Conservation (phyloP, 2,113 vertebrate species). For the Marmota flaviventris region DNA sequence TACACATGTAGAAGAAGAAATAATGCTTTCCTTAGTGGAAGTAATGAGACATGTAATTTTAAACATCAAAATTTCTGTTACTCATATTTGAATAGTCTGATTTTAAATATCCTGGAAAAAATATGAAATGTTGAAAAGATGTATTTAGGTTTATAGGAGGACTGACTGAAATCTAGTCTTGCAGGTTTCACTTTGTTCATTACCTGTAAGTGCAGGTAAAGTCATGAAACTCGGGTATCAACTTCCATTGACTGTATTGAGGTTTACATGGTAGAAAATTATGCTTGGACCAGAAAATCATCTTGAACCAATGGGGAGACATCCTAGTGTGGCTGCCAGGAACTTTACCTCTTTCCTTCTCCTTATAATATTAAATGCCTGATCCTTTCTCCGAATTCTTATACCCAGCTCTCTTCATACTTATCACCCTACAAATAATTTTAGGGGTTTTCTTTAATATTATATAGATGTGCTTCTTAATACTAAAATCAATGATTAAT, state of each 20-base stretch:
- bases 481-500: not conserved
- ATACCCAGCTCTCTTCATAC: not conserved
- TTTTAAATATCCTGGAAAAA: not conserved
- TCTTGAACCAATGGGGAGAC: not conserved
- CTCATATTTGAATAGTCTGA: not conserved
- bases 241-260: not conserved
- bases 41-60: not conserved
- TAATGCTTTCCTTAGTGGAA: not conserved
- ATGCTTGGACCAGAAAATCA: too few species aligned
- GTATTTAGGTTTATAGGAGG: not conserved
- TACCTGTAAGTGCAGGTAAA: not conserved
- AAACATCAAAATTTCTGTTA: not conserved
- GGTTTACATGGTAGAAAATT: not conserved
- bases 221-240: not conserved
- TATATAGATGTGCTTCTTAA: not conserved
- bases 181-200: not conserved
- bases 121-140: not conserved
- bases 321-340: not conserved
- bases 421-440: not conserved
- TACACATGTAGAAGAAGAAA: not conserved
- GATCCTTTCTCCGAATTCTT: not conserved
- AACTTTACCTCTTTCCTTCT: not conserved
- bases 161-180: not conserved
- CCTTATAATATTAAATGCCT: not conserved
- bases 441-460: conserved; percentile 17